Conservation (phyloP, 1,140 invertebrate genomes). For the Bemisia tabaci region DNA sequence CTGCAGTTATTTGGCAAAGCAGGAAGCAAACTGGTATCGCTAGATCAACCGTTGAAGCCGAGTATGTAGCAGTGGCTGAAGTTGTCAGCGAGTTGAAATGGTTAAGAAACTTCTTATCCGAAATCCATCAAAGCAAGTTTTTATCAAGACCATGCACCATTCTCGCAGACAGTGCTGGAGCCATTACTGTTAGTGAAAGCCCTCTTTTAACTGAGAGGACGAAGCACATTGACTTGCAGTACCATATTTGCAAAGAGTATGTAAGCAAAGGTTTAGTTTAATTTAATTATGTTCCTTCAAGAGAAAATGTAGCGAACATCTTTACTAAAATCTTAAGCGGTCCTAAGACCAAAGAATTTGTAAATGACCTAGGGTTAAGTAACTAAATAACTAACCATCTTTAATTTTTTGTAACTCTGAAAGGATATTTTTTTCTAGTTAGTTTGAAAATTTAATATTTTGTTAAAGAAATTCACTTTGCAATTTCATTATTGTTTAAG, state of each 20-base stretch:
- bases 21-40: slow-evolving; percentile 23
- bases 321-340: slow-evolving; percentile 8
- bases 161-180: background rate
- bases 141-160: background rate
- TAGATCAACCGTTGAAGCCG: slow-evolving; percentile 23
- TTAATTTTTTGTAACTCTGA: too few relatives aligned
- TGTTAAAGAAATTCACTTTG: too few relatives aligned
- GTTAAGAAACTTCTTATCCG: background rate
- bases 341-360: background rate
- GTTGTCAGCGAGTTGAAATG: slow-evolving; percentile 16
- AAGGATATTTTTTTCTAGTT: too few relatives aligned
- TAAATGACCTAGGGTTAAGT: background rate
- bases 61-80: slow-evolving; percentile 24
- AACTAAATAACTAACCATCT: too few relatives aligned
- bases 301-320: slow-evolving; percentile 8
- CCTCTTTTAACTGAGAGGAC: background rate
- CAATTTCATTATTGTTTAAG: too few relatives aligned
- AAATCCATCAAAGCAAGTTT: background rate
- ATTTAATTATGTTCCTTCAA: background rate
- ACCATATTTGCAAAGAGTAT: slow-evolving; percentile 8
- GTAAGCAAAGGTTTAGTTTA: background rate
- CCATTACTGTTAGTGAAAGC: background rate
- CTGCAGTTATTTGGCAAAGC: slow-evolving; percentile 20
- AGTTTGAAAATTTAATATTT: too few relatives aligned
- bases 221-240: slow-evolving; percentile 12